These are phyloP conservation scores for Peromyscus polionotus DNA, from an alignment of 2,113 vertebrate species.

Conservation along the genomic window DNA sequence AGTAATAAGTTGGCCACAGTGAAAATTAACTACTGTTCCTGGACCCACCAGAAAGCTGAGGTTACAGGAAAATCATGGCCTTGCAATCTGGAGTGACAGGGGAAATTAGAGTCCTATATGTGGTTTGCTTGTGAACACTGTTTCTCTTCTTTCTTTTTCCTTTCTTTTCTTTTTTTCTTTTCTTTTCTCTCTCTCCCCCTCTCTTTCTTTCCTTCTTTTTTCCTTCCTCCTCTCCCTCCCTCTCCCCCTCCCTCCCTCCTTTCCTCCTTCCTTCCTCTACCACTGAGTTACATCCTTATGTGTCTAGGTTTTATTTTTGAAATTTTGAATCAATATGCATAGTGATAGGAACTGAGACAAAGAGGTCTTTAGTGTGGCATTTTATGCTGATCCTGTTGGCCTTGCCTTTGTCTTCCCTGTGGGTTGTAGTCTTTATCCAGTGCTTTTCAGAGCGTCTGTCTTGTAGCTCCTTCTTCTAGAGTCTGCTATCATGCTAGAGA, in stretches of 20 bases:
- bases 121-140: background rate
- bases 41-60: background rate
- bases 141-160: fast-evolving
- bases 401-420: background rate
- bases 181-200: too few species aligned
- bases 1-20: background rate
- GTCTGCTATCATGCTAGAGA: background rate
- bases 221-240: background rate
- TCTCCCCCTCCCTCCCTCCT: background rate
- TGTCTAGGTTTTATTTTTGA: background rate
- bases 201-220: fast-evolving
- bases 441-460: background rate
- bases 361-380: background rate
- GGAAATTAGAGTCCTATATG: background rate
- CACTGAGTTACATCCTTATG: background rate
- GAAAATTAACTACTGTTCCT: background rate
- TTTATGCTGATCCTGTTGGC: background rate
- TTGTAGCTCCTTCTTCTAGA: background rate
- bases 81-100: background rate
- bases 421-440: background rate
- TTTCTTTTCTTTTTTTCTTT: background rate
- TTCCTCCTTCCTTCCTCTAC: background rate
- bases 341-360: background rate
- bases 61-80: background rate
- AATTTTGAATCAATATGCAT: background rate